Base-by-base conservation (phyloP, 2,797 vertebrate genomes). In the Hozukius guyotensis region DNA sequence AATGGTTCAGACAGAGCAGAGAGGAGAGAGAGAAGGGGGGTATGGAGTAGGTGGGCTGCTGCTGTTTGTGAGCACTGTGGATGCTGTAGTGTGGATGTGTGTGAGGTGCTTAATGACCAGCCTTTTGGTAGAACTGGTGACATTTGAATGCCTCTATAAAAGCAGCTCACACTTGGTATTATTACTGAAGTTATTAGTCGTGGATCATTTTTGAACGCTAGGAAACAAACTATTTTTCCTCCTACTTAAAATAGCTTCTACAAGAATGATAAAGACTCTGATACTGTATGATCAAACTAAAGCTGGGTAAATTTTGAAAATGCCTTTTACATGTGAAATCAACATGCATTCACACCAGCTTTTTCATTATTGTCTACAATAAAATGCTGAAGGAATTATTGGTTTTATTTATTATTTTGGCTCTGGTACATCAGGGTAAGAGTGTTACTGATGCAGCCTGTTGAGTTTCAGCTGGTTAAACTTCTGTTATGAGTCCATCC, bases 1-100 rank as follows among this genome's bases (percentile, higher is more conserved):
- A 91, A 82, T 79, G 88, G 87, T 78, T 89, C 75, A 88, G 88
- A 85, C 64, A 55, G 88, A 85, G 78, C 66, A 65, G 53, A 22
- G 20, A 68, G 63, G 38, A 12, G 20, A 32, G 11, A 9, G 27
- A 32, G 22, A 67, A 31, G 49, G 24, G 27, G 53, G 72, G 65
- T 64, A 6, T 62, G 32, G 78, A 72, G 80, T 4, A 27, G 78
- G 7, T 11, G 74, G 75, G 31, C 24, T 16, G 57, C 55, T 34
- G 71, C 42, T 36, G 72, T 59, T 24, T 42, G 12, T 77, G 64
- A 80, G 57, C 61, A 46, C 52, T 32, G 55, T 59, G 60, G 73
- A 84, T 73, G 74, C 60, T 83, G 77, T 61, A 18, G 7, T 27
- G 68, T 68, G 68, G 55, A 64, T 42, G 55, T 18, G 42, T 27